phyloP scores from a whole-genome alignment of 2,797 vertebrate genomes.

The Anabacerthia variegaticeps region DNA sequence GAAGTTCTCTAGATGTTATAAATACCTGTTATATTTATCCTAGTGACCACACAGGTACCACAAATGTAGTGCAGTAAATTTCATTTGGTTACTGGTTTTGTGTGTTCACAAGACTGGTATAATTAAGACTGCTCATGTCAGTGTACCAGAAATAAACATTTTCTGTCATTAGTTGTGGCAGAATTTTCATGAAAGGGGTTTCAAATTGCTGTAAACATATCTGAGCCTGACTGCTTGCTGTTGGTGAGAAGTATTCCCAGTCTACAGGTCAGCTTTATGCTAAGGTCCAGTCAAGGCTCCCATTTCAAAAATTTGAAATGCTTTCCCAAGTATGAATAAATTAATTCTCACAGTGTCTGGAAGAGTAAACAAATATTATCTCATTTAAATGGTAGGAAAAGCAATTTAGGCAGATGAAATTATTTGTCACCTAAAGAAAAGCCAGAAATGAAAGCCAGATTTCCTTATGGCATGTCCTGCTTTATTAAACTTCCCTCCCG shows the following conservation, averaged over 20 bases:
- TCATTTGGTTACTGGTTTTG: background rate
- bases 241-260: background rate
- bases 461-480: background rate
- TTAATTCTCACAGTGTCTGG: background rate
- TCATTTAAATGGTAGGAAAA: slow-evolving; percentile 20
- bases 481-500: background rate
- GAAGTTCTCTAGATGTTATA: background rate
- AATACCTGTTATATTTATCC: background rate
- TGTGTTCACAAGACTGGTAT: background rate
- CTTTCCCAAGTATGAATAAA: background rate
- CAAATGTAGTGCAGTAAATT: background rate
- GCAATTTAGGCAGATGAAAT: background rate
- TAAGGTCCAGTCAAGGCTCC: background rate
- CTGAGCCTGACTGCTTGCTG: background rate
- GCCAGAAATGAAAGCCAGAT: slow-evolving; percentile 6
- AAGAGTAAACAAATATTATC: slow-evolving; percentile 1
- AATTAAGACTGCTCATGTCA: background rate
- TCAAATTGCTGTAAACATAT: background rate
- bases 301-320: background rate
- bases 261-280: background rate
- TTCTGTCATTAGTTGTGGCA: background rate
- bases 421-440: background rate
- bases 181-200: background rate
- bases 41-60: background rate
- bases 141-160: background rate